Base-by-base conservation (phyloP, 1,140 invertebrate genomes). In the Caenorhabditis inopinata region DNA sequence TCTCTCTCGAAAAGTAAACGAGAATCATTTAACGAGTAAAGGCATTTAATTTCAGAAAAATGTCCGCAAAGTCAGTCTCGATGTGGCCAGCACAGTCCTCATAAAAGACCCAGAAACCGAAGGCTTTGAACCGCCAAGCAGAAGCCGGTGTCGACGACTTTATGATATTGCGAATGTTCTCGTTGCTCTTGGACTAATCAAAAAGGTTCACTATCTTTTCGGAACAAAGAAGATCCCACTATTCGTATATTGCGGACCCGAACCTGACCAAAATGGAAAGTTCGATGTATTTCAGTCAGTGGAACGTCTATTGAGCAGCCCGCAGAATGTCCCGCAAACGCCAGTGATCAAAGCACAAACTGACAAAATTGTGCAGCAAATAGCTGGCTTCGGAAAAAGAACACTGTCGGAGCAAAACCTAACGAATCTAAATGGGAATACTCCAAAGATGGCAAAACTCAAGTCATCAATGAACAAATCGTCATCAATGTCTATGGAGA, bases 141-240 rank as follows among this genome's bases (percentile, higher is more conserved):
- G 86, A 48, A 85, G 85, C 82, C 83, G 85, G 16, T 87, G 86
- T 53, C 82, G 86, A 18, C 85, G 86, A 16, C 74, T 87, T 3
- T 87, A 87, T 42, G 86, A 87, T 84, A 87, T 87, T 76, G 86
- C 86, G 32, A 87, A 87, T 53, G 86, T 87, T 5, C 74, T 87
- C 21, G 86, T 88, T 1, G 86, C 86, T 14, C 85, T 87, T 76
- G 83, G 82, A 12, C 78, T 87, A 2, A 88, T 87, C 74, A 84
- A 85, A 47, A 87, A 88, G 74, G 85, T 82, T 1, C 87, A 87
- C 49, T 86, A 87, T 48, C 81, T 87, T 1, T 87, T 87, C 51
- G 86, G 86, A 21, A 87, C 86, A 5, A 87, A 87, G 73, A 87
- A 88, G 49, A 87, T 87, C 49, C 86, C 86, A 11, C 84, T 87